Percentiles rank a stretch among this genome's conserved stretches.
Evolutionary conservation across 2,888 invertebrate genomes (phyloP).

Genomic region (Neoscelio sp.): DNA sequence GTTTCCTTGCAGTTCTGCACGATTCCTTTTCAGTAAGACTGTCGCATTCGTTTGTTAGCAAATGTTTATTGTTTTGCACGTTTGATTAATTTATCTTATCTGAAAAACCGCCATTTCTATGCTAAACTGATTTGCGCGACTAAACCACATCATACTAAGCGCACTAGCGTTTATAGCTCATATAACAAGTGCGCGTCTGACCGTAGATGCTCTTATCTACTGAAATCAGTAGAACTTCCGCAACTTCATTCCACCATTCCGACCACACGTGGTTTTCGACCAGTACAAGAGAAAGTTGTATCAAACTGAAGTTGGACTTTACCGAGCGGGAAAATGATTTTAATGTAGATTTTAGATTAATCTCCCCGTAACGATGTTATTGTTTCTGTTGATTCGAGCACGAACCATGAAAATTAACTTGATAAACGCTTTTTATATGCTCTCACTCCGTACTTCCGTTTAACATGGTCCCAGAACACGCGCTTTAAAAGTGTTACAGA

Average conservation of each 20-base stretch:
- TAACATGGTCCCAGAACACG: conserved; percentile 11
- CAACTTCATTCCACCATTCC: conserved; percentile 43
- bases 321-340: conserved; percentile 54
- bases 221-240: conserved; percentile 62
- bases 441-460: conserved; percentile 1
- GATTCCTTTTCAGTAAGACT: no score
- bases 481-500: conserved; percentile 18
- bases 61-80: no score
- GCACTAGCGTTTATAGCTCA: conserved; percentile 37
- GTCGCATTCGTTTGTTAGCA: no score
- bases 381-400: conserved; percentile 60
- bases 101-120: conserved; percentile 28
- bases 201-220: conserved; percentile 61
- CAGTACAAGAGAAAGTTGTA: conserved; percentile 55
- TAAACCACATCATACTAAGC: conserved; percentile 35
- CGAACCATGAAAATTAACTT: conserved; percentile 57
- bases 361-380: conserved; percentile 62
- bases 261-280: conserved; percentile 59
- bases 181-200: conserved; percentile 62
- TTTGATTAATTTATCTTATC: no score
- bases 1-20: no score
- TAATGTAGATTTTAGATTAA: conserved; percentile 64
- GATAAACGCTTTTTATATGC: conserved; percentile 50
- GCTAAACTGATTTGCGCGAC: conserved; percentile 25
- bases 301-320: conserved; percentile 44